A percentile compares a stretch with the other conserved stretches of the same genome.
phyloP scores from a whole-genome alignment of 92 coral and sea anemone species.

The Zoanthus sansibaricus region DNA sequence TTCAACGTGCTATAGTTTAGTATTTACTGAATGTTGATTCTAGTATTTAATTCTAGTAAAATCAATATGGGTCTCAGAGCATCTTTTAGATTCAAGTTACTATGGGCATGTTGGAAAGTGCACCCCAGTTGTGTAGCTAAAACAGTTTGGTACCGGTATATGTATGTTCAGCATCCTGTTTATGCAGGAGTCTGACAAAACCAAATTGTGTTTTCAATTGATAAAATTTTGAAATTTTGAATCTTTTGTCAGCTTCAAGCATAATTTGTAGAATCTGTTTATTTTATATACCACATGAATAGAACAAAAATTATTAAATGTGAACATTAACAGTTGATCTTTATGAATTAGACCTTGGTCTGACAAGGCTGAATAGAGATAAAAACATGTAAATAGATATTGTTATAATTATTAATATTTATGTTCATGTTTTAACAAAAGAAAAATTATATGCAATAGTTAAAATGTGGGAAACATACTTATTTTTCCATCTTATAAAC shows the following conservation, averaged over 20 bases:
- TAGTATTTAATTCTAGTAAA: slow-evolving; percentile 3
- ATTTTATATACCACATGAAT: slow-evolving; percentile 14
- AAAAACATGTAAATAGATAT: slow-evolving; percentile 13
- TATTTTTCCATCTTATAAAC: slow-evolving; percentile 55
- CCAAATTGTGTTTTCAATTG: slow-evolving; percentile 31
- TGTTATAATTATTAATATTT: background rate
- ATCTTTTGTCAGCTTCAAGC: slow-evolving; percentile 25
- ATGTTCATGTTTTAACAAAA: slow-evolving; percentile 12
- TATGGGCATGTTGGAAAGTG: slow-evolving; percentile 33
- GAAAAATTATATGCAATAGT: background rate
- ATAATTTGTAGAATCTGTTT: slow-evolving; percentile 1
- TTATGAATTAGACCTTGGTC: slow-evolving; percentile 8
- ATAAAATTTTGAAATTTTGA: slow-evolving; percentile 29
- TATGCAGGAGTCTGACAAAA: slow-evolving; percentile 24
- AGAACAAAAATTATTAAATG: background rate
- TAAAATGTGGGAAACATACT: slow-evolving; percentile 18
- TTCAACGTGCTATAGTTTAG: background rate
- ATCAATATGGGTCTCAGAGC: slow-evolving; percentile 29
- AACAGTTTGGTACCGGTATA: slow-evolving; percentile 31
- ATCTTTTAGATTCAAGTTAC: slow-evolving; percentile 34
- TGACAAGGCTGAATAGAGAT: slow-evolving; percentile 22
- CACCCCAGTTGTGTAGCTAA: slow-evolving; percentile 32
- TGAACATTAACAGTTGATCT: slow-evolving; percentile 18
- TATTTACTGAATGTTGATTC: slow-evolving; percentile 21
- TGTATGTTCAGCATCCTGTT: slow-evolving; percentile 11